Percentiles rank a stretch among this genome's conserved stretches.
Conservation (phyloP, 1,140 invertebrate genomes). For the Antheraea pernyi region DNA sequence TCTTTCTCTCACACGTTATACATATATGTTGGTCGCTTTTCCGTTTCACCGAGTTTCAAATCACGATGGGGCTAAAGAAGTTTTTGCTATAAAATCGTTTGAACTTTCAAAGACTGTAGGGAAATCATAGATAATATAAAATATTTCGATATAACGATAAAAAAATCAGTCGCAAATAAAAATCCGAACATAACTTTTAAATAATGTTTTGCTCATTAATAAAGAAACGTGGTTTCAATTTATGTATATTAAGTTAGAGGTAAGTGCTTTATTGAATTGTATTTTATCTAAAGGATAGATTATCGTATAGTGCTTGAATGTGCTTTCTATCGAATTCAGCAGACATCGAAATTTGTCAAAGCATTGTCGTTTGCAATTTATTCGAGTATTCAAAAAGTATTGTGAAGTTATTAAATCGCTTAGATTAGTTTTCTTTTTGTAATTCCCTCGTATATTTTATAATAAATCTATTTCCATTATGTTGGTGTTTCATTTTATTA, state of each 20-base stretch:
- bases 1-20: no score
- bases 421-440: conserved; percentile 7
- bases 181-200: no score
- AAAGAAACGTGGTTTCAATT: no score
- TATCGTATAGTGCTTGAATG: neutral
- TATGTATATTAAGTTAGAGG: neutral
- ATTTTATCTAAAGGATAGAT: neutral
- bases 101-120: no score
- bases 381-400: conserved; percentile 9
- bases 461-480: conserved; percentile 19
- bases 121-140: no score
- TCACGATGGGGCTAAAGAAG: no score
- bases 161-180: no score
- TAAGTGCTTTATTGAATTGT: neutral
- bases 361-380: neutral
- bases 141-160: no score
- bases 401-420: conserved; percentile 9
- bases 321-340: neutral
- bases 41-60: no score
- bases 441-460: conserved; percentile 15
- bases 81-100: no score
- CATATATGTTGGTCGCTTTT: no score
- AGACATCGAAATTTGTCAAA: neutral
- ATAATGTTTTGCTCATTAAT: no score
- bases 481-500: neutral